Evolutionary conservation across 2,888 invertebrate species (phyloP), one percentile per base, ranked within the genome.

Genomic region (Dicycla oo): DNA sequence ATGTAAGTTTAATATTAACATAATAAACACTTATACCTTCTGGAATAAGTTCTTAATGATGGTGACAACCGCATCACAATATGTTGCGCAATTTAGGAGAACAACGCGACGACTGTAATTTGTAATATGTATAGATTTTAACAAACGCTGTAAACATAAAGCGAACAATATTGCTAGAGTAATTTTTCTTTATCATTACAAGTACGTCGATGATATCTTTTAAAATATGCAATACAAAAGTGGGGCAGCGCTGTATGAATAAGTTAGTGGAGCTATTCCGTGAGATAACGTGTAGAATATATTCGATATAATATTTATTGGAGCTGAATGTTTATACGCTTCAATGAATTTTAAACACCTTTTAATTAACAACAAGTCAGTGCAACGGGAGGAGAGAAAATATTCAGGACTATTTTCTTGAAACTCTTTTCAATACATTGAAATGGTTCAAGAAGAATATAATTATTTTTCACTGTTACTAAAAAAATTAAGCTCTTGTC

Each of bases 221-320:
- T 83, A 80, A 84, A 84, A 75, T 83, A 83, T 84, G 89, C 91
- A 86, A 86, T 49, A 78, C 86, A 84, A 82, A 91, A 90, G 85
- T 90, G 82, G 91, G 87, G 82, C 92, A 90, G 75, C 84, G 83
- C 88, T 89, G 92, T 78, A 91, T 92, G 92, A 90, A 92, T 92
- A 92, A 92, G 87, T 88, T 85, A 85, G 84, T 81, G 76, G 81
- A 73, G 75, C 82, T 85, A 85, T 78, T 78, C 73, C 69, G 68
- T 43, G 66, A 84, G 84, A 83, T 81, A 84, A 76, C 81, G 75
- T 71, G 72, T 83, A 84, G 74, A 80, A 79, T 80, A 84, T 79
- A 78, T 82, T 77, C 74, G 64, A 83, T 77, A 81, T 77, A 71
- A 80, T 82, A 85, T 85, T 83, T 83, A 85, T 85, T 81, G 73